phyloP scores from a whole-genome alignment of 2,888 invertebrate genomes.

The Ophion obscuratus region DNA sequence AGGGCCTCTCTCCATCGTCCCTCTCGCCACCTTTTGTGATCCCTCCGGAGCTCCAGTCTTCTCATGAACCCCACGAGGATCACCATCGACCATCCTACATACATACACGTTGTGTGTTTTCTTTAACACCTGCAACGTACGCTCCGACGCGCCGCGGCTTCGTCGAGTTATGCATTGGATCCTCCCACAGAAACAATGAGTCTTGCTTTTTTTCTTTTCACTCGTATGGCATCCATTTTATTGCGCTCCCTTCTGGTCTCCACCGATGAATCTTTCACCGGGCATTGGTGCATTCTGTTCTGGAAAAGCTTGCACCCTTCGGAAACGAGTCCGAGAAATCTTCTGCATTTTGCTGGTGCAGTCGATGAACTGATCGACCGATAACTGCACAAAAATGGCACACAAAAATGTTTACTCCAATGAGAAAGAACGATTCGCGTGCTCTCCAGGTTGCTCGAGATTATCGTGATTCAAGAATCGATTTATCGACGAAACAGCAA shows the following conservation, averaged over 20 bases:
- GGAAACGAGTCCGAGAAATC: background rate
- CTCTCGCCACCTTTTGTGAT: slow-evolving; percentile 29
- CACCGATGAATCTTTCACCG: background rate
- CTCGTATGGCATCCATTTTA: slow-evolving; percentile 18
- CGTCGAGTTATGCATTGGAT: slow-evolving; percentile 82
- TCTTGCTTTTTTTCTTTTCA: slow-evolving; percentile 54
- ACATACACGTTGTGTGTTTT: slow-evolving; percentile 69
- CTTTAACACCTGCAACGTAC: slow-evolving; percentile 80
- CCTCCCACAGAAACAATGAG: slow-evolving; percentile 83
- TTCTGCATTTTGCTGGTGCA: background rate
- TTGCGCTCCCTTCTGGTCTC: slow-evolving; percentile 15
- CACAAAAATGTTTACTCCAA: background rate
- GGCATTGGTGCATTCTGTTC: background rate
- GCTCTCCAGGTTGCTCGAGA: slow-evolving; percentile 25
- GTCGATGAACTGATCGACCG: background rate
- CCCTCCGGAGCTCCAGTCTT: slow-evolving; percentile 23
- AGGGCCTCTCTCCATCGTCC: slow-evolving; percentile 36
- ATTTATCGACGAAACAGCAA: slow-evolving; percentile 58
- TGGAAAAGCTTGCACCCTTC: background rate
- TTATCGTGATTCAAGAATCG: slow-evolving; percentile 61
- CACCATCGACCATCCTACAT: slow-evolving; percentile 67
- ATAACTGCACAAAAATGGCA: background rate
- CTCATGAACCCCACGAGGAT: slow-evolving; percentile 24
- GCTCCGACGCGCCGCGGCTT: slow-evolving; percentile 66
- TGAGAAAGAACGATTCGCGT: slow-evolving; percentile 22